These are phyloP conservation scores for Myrmecophaga tridactyla DNA, from an alignment of 2,113 vertebrate genomes.

Conservation along the genomic window DNA sequence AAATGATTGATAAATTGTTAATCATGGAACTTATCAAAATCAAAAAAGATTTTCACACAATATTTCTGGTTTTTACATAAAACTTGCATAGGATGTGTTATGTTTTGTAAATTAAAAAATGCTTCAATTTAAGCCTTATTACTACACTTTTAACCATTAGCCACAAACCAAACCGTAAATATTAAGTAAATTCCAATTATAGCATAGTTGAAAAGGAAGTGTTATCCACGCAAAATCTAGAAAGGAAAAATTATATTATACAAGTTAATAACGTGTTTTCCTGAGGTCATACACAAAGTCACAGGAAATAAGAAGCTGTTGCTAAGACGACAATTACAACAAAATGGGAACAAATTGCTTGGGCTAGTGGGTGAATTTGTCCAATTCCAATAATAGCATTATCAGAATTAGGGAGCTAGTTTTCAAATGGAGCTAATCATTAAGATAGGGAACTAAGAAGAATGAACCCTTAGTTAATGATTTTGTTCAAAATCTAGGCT, in stretches of 20 bases:
- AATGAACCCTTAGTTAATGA: constrained; percentile 33
- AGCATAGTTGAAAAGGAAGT: not conserved
- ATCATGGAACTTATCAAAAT: not conserved
- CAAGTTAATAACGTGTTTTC: constrained; percentile 9
- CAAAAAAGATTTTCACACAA: not conserved
- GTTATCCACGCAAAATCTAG: not conserved
- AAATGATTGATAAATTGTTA: not conserved
- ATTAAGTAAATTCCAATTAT: constrained; percentile 46
- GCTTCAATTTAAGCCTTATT: constrained; percentile 32
- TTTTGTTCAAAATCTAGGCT: constrained; percentile 17
- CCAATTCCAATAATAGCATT: constrained; percentile 14
- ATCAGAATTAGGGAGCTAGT: constrained; percentile 24
- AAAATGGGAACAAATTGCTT: constrained; percentile 50
- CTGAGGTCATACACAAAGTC: not conserved
- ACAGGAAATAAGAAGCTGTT: constrained; percentile 4
- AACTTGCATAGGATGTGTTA: not conserved
- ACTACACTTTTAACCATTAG: constrained; percentile 21
- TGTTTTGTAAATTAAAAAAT: not conserved
- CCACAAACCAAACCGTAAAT: constrained; percentile 41
- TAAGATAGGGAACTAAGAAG: constrained; percentile 21
- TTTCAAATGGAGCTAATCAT: constrained; percentile 50
- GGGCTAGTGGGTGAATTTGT: constrained; percentile 29
- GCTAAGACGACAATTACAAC: constrained; percentile 36
- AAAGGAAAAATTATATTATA: not conserved
- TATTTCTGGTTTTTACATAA: not conserved